Conservation (phyloP, 2,113 vertebrate genomes). For the Daubentonia madagascariensis region DNA sequence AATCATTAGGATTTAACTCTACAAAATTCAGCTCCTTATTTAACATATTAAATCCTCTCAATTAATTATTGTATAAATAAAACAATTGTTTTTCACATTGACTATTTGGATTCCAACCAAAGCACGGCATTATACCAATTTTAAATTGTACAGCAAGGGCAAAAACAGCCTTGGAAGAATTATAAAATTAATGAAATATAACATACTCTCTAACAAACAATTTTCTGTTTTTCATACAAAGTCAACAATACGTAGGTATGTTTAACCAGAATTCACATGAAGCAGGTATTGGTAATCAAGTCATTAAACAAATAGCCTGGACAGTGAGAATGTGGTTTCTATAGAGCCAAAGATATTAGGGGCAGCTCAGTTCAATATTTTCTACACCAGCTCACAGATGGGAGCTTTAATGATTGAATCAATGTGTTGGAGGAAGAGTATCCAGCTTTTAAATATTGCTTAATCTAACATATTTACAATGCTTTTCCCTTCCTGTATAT, state of each 20-base stretch:
- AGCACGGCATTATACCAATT: conserved; percentile 9
- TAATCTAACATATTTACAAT: conserved; percentile 60
- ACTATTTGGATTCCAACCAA: conserved; percentile 12
- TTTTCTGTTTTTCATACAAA: not conserved
- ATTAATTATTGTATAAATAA: conserved; percentile 30
- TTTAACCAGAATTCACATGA: conserved; percentile 43
- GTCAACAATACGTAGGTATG: not conserved
- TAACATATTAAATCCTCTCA: conserved; percentile 6
- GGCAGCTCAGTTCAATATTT: conserved; percentile 56
- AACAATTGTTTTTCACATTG: conserved; percentile 1
- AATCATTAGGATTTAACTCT: not conserved
- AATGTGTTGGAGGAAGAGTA: conserved; percentile 53
- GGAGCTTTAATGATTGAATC: conserved; percentile 62
- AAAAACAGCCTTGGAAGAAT: not conserved
- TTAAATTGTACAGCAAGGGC: not conserved
- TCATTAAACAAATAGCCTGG: conserved; percentile 48
- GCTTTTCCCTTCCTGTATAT: conserved; percentile 64
- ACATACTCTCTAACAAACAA: not conserved
- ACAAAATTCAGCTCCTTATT: not conserved
- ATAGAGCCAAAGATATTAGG: conserved; percentile 6
- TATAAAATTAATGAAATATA: not conserved
- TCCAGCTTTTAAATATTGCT: conserved; percentile 73
- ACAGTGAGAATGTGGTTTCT: conserved; percentile 26
- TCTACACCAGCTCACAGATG: conserved; percentile 7
- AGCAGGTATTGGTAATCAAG: not conserved